Base-by-base conservation (phyloP, 2,888 invertebrate species). In the Acleris sparsana region DNA sequence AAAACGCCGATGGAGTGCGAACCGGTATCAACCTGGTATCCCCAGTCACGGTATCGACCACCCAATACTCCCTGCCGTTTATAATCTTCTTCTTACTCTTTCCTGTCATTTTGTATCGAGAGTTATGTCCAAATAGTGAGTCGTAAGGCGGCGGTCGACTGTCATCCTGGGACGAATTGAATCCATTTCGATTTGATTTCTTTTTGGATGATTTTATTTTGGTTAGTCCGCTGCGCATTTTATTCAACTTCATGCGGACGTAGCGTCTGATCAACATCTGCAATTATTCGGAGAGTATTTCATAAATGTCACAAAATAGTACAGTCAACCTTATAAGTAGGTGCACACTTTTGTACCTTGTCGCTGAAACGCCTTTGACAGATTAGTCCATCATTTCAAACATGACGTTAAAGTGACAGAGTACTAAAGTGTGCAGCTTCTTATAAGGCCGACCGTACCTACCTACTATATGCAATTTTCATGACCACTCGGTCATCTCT, bases 41-140 rank as follows among this genome's bases (percentile, higher is more conserved):
- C 0, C 96, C 96, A 64, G 90, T 93, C 3, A 89, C 85, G 20
- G 94, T 93, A 17, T 93, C 93, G 29, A 94, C 92, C 0, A 96
- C 94, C 85, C 95, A 95, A 83, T 97, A 97, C 76, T 96, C 95
- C 56, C 96, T 93, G 0, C 97, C 97, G 75, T 97, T 97, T 46
- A 97, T 94, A 5, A 93, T 89, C 75, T 93, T 93, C 66, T 88
- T 93, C 18, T 93, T 91, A 0, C 93, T 90, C 2, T 86, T 76
- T 5, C 82, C 81, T 2, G 79, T 73, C 20, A 75, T 73, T 63
- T 73, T 84, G 68, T 79, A 79, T 29, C 75, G 83, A 62, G 76
- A 84, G 62, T 85, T 86, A 9, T 85, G 88, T 3, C 93, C 91
- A 70, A 94, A 94, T 2, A 94, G 82, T 0, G 94, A 93, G 25